Evolutionary conservation across 2,797 vertebrate genomes (phyloP).

Genomic region (Dipus sagitta): DNA sequence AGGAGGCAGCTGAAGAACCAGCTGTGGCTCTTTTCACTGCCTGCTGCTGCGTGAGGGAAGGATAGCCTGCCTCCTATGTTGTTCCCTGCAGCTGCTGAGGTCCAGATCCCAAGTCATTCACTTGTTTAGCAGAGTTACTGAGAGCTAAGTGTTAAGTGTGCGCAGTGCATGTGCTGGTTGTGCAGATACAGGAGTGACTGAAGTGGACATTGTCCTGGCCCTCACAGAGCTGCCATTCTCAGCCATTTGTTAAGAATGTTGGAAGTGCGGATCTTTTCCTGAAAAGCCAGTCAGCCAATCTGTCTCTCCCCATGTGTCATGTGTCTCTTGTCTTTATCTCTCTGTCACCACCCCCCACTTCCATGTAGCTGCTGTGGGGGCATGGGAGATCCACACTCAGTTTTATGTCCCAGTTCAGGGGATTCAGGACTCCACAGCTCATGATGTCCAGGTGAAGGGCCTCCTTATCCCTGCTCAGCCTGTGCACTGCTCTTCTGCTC

Average conservation of each 20-base stretch:
- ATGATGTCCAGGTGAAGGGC: background rate
- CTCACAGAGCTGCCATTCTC: background rate
- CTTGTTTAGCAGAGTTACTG: background rate
- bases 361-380: background rate
- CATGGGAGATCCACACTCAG: background rate
- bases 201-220: background rate
- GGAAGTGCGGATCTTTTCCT: background rate
- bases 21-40: background rate
- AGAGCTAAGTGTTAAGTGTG: accelerated
- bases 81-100: background rate
- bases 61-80: background rate
- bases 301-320: too few species aligned
- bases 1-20: background rate
- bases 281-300: background rate
- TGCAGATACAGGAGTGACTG: background rate
- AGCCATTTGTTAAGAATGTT: slow-evolving; percentile 1
- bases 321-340: too few species aligned
- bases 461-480: background rate
- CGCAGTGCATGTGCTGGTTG: background rate
- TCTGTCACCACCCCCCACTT: too few species aligned
- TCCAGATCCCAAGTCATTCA: background rate
- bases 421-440: background rate
- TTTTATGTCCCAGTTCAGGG: background rate
- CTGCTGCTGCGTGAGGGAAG: background rate
- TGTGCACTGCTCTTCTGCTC: background rate